These are phyloP conservation scores for Penaeus indicus DNA, from an alignment of 1,140 invertebrate species.

Conservation along the genomic window DNA sequence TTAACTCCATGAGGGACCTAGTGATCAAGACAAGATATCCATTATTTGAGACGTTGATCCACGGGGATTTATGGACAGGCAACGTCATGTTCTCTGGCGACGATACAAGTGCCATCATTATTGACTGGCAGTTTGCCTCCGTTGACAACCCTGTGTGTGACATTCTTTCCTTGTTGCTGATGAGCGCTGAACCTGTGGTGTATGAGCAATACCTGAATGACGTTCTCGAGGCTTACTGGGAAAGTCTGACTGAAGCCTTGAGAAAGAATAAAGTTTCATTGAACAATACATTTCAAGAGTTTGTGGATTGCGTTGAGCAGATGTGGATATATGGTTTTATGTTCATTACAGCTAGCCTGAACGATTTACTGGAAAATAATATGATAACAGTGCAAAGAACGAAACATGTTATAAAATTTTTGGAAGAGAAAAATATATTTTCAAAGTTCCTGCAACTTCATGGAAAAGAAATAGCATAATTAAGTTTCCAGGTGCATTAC, in stretches of 20 bases:
- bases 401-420: background rate
- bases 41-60: slow-evolving; percentile 34
- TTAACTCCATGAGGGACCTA: background rate
- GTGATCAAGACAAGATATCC: slow-evolving; percentile 16
- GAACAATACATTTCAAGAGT: slow-evolving; percentile 5
- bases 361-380: background rate
- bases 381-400: slow-evolving; percentile 15
- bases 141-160: slow-evolving; percentile 45
- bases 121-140: slow-evolving; percentile 50
- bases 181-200: slow-evolving; percentile 20
- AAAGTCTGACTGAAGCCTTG: slow-evolving; percentile 24
- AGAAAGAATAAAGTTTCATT: slow-evolving; percentile 37
- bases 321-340: slow-evolving; percentile 53
- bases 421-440: slow-evolving; percentile 21
- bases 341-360: slow-evolving; percentile 12
- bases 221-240: slow-evolving; percentile 32
- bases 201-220: slow-evolving; percentile 39
- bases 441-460: background rate
- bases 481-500: too few species aligned
- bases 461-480: too few species aligned
- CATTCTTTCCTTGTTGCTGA: slow-evolving; percentile 20
- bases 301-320: slow-evolving; percentile 6
- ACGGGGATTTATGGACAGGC: slow-evolving; percentile 42
- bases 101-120: slow-evolving; percentile 12
- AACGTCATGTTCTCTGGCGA: slow-evolving; percentile 48